These are phyloP conservation scores for Hiodon alosoides DNA, from an alignment of 2,113 vertebrate species.

Conservation along the genomic window DNA sequence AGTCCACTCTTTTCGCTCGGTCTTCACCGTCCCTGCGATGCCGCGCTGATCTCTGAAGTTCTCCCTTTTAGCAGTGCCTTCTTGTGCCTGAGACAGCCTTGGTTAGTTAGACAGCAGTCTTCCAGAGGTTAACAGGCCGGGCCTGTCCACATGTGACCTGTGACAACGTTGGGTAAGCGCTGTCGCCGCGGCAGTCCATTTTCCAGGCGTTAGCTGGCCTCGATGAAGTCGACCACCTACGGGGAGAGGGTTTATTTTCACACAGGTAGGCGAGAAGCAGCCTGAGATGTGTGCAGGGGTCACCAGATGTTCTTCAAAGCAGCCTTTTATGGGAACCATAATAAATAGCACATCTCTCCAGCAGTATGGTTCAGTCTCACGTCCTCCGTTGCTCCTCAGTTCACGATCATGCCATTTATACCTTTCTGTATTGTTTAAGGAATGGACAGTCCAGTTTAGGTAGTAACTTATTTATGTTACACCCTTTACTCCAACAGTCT, in stretches of 20 bases:
- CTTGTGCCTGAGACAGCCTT: not conserved
- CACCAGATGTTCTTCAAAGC: slow-evolving; percentile 48
- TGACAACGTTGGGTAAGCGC: not conserved
- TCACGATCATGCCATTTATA: not conserved
- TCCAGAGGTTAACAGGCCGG: slow-evolving; percentile 15
- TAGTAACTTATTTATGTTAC: no score
- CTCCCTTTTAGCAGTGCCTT: not conserved
- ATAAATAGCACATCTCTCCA: slow-evolving; percentile 31
- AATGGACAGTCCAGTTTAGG: no score
- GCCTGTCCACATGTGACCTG: not conserved
- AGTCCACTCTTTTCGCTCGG: not conserved
- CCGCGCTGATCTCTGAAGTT: not conserved
- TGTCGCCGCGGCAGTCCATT: not conserved
- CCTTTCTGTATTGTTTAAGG: no score
- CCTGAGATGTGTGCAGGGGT: not conserved
- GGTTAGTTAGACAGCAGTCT: not conserved
- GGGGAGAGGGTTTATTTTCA: slow-evolving; percentile 24
- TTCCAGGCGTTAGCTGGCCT: not conserved
- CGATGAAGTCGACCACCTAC: slow-evolving; percentile 26
- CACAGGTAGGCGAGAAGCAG: slow-evolving; percentile 22
- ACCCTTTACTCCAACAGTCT: no score
- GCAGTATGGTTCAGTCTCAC: slow-evolving; percentile 8
- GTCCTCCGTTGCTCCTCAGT: not conserved
- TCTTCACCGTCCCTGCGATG: not conserved
- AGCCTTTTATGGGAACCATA: slow-evolving; percentile 42